phyloP scores from a whole-genome alignment of 2,888 invertebrate genomes.

The Chrysolina americana region DNA sequence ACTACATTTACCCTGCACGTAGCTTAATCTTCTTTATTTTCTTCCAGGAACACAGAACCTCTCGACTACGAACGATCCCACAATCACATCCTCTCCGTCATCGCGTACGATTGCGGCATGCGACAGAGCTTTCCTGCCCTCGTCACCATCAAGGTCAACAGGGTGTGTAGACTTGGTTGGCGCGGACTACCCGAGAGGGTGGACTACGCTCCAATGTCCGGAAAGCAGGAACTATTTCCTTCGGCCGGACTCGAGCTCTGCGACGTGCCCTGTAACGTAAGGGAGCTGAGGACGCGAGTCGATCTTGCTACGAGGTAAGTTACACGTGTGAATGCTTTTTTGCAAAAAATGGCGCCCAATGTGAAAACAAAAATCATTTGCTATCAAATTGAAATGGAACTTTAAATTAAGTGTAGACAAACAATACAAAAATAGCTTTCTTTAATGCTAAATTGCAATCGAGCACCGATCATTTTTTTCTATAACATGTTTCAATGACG shows the following conservation, averaged over 20 bases:
- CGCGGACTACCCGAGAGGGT: slow-evolving; percentile 85
- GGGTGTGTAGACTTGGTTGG: slow-evolving; percentile 71
- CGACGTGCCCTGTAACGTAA: slow-evolving; percentile 74
- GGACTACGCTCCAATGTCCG: slow-evolving; percentile 89
- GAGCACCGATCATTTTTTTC: too few species aligned
- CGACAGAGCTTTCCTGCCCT: slow-evolving; percentile 93
- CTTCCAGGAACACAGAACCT: slow-evolving; percentile 84
- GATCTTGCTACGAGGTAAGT: slow-evolving; percentile 68
- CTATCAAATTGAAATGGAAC: too few species aligned
- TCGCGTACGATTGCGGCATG: slow-evolving; percentile 98
- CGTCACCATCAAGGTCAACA: slow-evolving; percentile 89
- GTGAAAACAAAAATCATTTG: too few species aligned
- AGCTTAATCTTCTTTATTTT: background rate
- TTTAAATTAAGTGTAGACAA: too few species aligned
- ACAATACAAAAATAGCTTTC: too few species aligned
- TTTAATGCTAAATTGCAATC: too few species aligned
- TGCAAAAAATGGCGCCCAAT: too few species aligned
- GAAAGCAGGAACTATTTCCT: slow-evolving; percentile 85
- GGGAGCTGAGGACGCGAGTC: slow-evolving; percentile 71
- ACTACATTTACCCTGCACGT: too few species aligned
- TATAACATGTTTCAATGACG: too few species aligned
- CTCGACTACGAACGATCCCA: slow-evolving; percentile 93
- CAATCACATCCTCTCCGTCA: slow-evolving; percentile 96
- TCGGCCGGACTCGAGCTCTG: slow-evolving; percentile 80
- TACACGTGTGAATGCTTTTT: too few species aligned